Conservation (phyloP, 2,797 vertebrate species). For the Pangasius macronema region DNA sequence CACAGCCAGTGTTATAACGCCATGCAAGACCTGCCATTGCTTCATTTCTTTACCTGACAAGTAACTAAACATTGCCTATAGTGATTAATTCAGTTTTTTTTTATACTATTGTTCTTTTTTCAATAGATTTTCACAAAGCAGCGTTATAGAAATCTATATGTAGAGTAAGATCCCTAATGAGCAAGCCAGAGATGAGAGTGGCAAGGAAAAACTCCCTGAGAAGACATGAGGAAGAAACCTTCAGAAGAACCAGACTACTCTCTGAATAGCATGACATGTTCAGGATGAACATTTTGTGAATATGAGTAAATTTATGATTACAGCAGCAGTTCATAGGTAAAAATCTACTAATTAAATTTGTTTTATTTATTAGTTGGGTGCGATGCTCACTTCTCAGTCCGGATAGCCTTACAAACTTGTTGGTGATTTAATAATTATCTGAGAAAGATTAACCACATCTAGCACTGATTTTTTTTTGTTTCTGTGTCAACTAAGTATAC, state of each 20-base stretch:
- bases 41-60: not conserved
- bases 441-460: too few relatives aligned
- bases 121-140: not conserved
- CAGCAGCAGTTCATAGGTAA: not conserved
- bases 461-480: too few relatives aligned
- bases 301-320: not conserved
- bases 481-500: too few relatives aligned
- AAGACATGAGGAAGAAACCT: not conserved
- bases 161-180: not conserved
- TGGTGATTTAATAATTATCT: too few relatives aligned
- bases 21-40: not conserved
- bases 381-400: not conserved
- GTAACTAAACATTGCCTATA: not conserved
- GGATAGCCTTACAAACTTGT: not conserved
- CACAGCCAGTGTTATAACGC: not conserved
- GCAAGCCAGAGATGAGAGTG: not conserved
- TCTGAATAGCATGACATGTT: slow-evolving; percentile 27
- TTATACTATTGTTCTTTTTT: not conserved
- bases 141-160: not conserved
- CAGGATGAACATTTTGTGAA: not conserved
- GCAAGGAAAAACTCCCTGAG: not conserved
- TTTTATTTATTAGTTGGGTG: not conserved
- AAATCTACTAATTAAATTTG: not conserved
- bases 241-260: slow-evolving; percentile 1
- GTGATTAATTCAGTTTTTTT: not conserved